Evolutionary conservation across 2,797 vertebrate genomes (phyloP).

Genomic region (Rhinichthys osculus): DNA sequence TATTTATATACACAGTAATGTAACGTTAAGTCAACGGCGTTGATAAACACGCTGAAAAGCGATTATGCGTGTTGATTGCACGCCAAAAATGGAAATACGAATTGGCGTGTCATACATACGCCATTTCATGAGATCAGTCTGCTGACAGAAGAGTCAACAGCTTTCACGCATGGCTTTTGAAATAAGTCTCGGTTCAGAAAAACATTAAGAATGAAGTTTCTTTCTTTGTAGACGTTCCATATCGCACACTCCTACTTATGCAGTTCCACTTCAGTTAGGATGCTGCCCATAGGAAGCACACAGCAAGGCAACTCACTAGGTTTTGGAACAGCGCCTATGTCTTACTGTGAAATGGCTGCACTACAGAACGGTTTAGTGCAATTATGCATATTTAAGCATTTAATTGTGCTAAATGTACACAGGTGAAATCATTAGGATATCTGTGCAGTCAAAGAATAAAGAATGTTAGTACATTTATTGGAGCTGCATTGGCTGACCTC

Average conservation of each 20-base stretch:
- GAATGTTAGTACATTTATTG: constrained; percentile 38
- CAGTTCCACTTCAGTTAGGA: not conserved
- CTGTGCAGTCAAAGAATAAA: constrained; percentile 26
- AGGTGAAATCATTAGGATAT: constrained; percentile 13
- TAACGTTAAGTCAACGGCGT: too few relatives aligned
- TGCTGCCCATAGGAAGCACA: not conserved
- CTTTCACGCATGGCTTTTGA: not conserved
- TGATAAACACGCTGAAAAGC: too few relatives aligned
- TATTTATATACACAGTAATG: too few relatives aligned
- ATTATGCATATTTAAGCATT: constrained; percentile 27
- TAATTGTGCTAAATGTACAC: constrained; percentile 5
- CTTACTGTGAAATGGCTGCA: constrained; percentile 31
- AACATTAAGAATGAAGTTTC: not conserved
- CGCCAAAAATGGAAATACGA: too few relatives aligned
- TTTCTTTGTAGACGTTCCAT: not conserved
- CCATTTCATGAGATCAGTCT: not conserved
- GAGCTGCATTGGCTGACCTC: constrained; percentile 41
- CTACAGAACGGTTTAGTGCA: constrained; percentile 16
- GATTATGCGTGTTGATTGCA: too few relatives aligned
- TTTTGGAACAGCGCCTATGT: not conserved
- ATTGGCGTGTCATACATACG: too few relatives aligned
- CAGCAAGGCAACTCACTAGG: not conserved
- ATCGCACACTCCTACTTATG: not conserved
- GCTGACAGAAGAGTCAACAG: not conserved
- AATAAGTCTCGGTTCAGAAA: not conserved